phyloP scores from a whole-genome alignment of 2,113 vertebrate species.

The Sander vitreus region DNA sequence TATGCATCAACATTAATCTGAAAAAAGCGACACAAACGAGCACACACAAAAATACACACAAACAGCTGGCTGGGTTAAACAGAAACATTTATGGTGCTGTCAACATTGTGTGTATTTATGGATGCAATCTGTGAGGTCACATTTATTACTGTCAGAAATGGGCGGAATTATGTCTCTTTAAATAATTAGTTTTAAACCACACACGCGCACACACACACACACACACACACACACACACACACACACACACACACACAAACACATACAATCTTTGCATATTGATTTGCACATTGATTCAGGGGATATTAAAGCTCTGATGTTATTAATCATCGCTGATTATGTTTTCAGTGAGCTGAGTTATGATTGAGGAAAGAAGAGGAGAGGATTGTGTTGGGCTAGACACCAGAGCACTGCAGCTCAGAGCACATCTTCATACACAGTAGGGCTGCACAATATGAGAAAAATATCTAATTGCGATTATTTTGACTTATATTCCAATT shows the following conservation, averaged over 20 bases:
- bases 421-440: constrained; percentile 18
- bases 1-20: constrained; percentile 11
- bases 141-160: constrained; percentile 61
- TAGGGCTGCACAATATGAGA: no score
- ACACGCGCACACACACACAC: constrained; percentile 18
- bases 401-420: constrained; percentile 4
- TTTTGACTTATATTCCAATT: no score
- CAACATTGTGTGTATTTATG: constrained; percentile 57
- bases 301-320: constrained; percentile 58
- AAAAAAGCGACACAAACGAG: not conserved
- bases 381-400: constrained; percentile 25
- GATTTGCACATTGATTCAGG: constrained; percentile 60
- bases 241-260: constrained; percentile 6
- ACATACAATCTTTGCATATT: constrained; percentile 48
- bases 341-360: constrained; percentile 51
- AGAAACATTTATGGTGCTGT: constrained; percentile 50
- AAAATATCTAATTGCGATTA: no score
- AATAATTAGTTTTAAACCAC: constrained; percentile 59
- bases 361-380: constrained; percentile 37
- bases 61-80: constrained; percentile 29
- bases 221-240: constrained; percentile 12
- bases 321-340: constrained; percentile 71
- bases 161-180: constrained; percentile 60
- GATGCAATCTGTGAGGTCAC: constrained; percentile 50
- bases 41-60: not conserved